Conservation (phyloP, 2,888 invertebrate genomes). For the Lithophane ornitopus region DNA sequence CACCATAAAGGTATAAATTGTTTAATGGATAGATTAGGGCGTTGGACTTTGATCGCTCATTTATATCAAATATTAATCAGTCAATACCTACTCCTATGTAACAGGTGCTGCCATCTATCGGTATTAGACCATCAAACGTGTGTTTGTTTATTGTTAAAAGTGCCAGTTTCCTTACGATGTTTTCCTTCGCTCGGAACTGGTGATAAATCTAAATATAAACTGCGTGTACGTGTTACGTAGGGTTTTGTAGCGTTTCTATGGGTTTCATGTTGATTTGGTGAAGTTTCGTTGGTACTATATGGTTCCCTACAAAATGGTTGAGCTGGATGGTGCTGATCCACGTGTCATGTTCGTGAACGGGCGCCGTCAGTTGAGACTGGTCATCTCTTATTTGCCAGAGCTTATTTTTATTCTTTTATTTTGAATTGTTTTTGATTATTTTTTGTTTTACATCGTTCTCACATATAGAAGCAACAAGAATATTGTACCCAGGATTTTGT, state of each 20-base stretch:
- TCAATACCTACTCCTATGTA: constrained; percentile 11
- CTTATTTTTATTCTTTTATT: no score
- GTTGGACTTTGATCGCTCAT: constrained; percentile 40
- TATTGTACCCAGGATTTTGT: no score
- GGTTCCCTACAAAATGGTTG: no score
- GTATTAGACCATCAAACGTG: constrained; percentile 18
- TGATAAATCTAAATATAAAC: constrained; percentile 67
- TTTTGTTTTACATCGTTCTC: no score
- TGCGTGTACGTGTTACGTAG: constrained; percentile 31
- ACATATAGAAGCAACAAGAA: no score
- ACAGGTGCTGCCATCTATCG: constrained; percentile 48
- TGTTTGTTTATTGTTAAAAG: constrained; percentile 65
- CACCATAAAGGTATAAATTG: constrained; percentile 31
- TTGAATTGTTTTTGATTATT: no score
- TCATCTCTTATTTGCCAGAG: no score
- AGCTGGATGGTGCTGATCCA: no score
- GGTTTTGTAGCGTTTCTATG: constrained; percentile 40
- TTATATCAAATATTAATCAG: constrained; percentile 52
- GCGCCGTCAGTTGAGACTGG: no score
- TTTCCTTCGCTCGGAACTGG: constrained; percentile 64
- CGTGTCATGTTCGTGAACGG: no score
- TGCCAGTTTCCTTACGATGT: constrained; percentile 67
- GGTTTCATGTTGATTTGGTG: constrained; percentile 14
- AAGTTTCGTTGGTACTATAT: constrained; percentile 10
- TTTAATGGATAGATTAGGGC: constrained; percentile 47